phyloP scores from a whole-genome alignment of 2,797 vertebrate species.

The Naso thynnoides region DNA sequence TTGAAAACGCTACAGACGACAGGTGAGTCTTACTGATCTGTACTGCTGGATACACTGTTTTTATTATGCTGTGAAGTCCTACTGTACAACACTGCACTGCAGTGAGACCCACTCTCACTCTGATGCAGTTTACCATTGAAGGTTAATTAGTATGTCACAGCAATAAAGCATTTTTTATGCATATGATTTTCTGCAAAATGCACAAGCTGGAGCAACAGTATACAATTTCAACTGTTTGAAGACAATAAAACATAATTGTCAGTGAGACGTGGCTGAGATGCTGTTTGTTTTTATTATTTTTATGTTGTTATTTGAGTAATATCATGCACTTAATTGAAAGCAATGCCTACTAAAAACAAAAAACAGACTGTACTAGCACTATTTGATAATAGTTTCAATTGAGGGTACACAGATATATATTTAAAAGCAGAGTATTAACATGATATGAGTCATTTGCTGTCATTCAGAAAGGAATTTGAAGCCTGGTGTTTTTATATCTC shows the following conservation, averaged over 20 bases:
- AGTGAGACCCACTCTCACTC: background rate
- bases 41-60: constrained; percentile 18
- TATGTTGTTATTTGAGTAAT: constrained; percentile 41
- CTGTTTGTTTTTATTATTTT: constrained; percentile 73
- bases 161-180: background rate
- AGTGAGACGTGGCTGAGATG: constrained; percentile 47
- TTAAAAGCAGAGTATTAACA: constrained; percentile 37
- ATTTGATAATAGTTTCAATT: constrained; percentile 25
- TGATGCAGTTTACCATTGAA: background rate
- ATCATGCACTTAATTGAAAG: constrained; percentile 32
- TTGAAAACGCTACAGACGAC: constrained; percentile 8
- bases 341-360: constrained; percentile 19
- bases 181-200: constrained; percentile 4
- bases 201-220: background rate
- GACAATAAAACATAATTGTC: constrained; percentile 30
- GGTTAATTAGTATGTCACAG: constrained; percentile 24
- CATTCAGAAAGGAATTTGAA: background rate
- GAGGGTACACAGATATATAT: constrained; percentile 37
- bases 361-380: background rate
- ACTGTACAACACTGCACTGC: background rate
- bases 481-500: constrained; percentile 58
- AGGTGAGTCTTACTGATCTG: constrained; percentile 4
- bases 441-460: background rate
- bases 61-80: constrained; percentile 31
- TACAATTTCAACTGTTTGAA: constrained; percentile 1